Evolutionary conservation across 2,888 invertebrate genomes (phyloP).

Genomic region (Crepidodera aurea): DNA sequence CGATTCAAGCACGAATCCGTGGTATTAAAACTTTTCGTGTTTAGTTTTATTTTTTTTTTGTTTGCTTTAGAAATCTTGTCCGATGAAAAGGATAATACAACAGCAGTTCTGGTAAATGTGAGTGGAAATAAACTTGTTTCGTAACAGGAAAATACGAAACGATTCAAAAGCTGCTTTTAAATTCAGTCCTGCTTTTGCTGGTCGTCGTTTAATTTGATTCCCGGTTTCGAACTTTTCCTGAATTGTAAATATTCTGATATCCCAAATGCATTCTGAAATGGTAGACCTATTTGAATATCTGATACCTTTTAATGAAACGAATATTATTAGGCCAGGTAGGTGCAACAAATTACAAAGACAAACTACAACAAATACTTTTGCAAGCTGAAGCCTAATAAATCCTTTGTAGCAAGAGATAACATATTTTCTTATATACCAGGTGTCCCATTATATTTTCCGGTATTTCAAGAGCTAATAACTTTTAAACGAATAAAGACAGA

Average conservation of each 20-base stretch:
- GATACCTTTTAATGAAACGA: constrained; percentile 26
- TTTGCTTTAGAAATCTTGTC: constrained; percentile 1
- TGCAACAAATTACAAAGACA: too few species aligned
- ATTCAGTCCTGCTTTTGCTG: constrained; percentile 33
- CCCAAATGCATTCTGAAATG: constrained; percentile 29
- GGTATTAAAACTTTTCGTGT: neutral
- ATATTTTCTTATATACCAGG: too few species aligned
- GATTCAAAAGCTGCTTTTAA: constrained; percentile 32
- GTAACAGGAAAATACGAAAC: constrained; percentile 19
- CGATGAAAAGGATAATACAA: constrained; percentile 4
- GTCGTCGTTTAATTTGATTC: constrained; percentile 39
- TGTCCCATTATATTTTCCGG: too few species aligned
- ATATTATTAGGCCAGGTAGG: constrained; percentile 6
- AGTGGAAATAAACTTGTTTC: constrained; percentile 21
- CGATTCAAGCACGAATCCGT: neutral
- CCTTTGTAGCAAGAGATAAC: too few species aligned
- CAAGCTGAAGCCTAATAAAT: too few species aligned
- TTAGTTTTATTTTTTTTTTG: neutral
- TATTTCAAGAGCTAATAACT: too few species aligned
- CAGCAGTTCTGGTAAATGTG: neutral
- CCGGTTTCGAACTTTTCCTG: constrained; percentile 36
- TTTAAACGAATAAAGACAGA: too few species aligned
- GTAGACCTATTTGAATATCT: constrained; percentile 28
- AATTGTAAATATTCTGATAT: constrained; percentile 39
- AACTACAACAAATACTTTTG: too few species aligned